phyloP scores from a whole-genome alignment of 2,113 vertebrate species.

The Cyprichromis sp. region DNA sequence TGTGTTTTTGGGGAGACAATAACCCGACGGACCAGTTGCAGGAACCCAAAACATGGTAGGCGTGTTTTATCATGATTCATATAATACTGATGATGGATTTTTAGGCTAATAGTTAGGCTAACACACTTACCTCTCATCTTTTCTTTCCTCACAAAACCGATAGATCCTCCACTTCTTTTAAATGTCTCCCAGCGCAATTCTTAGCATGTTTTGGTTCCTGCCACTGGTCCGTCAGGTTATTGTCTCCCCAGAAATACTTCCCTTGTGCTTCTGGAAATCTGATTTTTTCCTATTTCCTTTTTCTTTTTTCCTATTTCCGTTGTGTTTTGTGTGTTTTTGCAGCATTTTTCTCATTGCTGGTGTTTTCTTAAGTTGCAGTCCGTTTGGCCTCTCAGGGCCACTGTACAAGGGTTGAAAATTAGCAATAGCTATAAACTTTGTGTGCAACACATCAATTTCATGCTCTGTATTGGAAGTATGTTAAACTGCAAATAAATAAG shows the following conservation, averaged over 20 bases:
- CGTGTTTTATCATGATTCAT: background rate
- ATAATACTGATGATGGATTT: background rate
- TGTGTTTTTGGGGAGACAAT: background rate
- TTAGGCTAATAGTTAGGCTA: background rate
- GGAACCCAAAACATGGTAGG: background rate
- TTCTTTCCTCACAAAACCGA: background rate
- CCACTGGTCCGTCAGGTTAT: background rate
- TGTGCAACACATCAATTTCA: background rate
- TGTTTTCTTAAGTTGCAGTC: background rate
- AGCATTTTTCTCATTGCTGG: background rate
- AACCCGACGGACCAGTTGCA: background rate
- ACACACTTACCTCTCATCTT: background rate
- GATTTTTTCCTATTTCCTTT: fast-evolving
- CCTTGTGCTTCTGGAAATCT: background rate
- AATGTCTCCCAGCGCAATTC: background rate
- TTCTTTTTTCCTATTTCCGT: background rate
- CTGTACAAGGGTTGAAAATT: background rate
- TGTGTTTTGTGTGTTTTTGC: background rate
- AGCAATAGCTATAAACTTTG: background rate
- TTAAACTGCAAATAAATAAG: background rate
- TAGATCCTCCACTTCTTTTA: background rate
- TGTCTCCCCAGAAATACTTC: background rate
- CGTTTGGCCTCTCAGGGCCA: background rate
- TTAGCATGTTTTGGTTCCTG: background rate
- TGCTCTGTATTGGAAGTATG: fast-evolving